phyloP scores from a whole-genome alignment of 2,888 invertebrate genomes.

The Ptychoptera albimana region DNA sequence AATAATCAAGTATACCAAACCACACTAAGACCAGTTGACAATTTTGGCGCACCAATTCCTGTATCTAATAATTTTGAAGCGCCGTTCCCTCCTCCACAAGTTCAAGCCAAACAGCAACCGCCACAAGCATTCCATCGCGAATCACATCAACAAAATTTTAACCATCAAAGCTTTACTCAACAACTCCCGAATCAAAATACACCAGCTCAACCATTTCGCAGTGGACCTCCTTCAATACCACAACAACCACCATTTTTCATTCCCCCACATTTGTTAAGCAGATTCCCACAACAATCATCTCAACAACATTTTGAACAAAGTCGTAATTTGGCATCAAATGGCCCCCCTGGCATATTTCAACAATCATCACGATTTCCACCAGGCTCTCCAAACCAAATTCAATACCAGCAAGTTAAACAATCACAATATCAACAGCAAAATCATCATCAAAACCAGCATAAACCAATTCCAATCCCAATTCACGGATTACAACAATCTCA shows the following conservation, averaged over 20 bases:
- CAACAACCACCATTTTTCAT: slow-evolving; percentile 7
- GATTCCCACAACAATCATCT: slow-evolving; percentile 7
- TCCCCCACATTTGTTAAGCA: too few relatives aligned
- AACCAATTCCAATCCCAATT: slow-evolving; percentile 26
- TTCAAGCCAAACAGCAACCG: slow-evolving; percentile 2
- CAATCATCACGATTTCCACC: slow-evolving; percentile 6
- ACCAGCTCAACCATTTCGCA: background rate
- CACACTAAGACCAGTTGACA: background rate
- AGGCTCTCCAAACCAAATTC: background rate
- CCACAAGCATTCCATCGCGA: slow-evolving; percentile 19
- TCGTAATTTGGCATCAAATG: slow-evolving; percentile 11
- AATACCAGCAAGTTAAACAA: background rate
- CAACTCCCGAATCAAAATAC: background rate
- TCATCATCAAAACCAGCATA: slow-evolving; percentile 24
- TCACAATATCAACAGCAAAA: background rate
- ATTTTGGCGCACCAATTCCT: background rate
- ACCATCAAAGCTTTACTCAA: background rate
- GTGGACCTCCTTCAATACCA: background rate
- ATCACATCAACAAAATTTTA: background rate
- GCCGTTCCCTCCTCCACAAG: slow-evolving; percentile 3
- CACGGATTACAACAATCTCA: slow-evolving; percentile 31
- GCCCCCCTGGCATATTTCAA: slow-evolving; percentile 10
- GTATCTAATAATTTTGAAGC: slow-evolving; percentile 11
- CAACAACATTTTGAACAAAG: slow-evolving; percentile 15
- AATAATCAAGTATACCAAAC: background rate